Percentiles rank a stretch among this genome's conserved stretches.
These are phyloP conservation scores for Penelope pileata DNA, from an alignment of 2,113 vertebrate genomes.

Conservation along the genomic window DNA sequence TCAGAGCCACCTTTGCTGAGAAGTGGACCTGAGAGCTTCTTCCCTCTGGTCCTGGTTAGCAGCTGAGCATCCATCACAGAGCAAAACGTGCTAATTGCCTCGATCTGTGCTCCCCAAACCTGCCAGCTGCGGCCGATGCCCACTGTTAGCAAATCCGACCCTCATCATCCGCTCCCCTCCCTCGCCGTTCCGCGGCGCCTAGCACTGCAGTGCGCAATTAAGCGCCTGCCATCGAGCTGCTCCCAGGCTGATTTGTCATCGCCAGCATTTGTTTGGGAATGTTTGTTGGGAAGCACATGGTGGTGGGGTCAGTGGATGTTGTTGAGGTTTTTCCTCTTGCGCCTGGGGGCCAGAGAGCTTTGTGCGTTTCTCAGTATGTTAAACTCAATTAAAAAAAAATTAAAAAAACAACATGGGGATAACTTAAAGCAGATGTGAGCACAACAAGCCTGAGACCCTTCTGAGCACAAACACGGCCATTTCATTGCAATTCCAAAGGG, in stretches of 20 bases:
- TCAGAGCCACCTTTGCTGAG: neutral
- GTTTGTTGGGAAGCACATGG: conserved; percentile 60
- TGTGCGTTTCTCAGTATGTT: conserved; percentile 51
- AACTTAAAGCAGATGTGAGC: conserved; percentile 73
- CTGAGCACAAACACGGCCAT: conserved; percentile 60
- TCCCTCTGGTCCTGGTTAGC: neutral
- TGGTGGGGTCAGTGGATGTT: conserved; percentile 37
- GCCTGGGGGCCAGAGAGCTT: conserved; percentile 38
- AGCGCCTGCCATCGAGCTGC: neutral
- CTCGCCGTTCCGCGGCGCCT: neutral
- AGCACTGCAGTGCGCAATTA: neutral
- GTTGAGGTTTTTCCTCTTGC: conserved; percentile 34
- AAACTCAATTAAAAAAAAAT: conserved; percentile 56
- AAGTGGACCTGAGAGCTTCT: neutral
- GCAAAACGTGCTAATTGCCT: neutral
- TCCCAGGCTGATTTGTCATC: conserved; percentile 11
- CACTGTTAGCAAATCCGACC: neutral
- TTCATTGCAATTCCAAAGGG: conserved; percentile 64
- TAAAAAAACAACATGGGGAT: conserved; percentile 21
- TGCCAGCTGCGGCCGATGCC: neutral
- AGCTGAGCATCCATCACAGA: neutral
- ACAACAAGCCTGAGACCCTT: conserved; percentile 58
- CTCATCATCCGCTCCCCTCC: neutral
- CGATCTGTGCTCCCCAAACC: neutral
- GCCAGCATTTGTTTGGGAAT: neutral